Evolutionary conservation across 2,888 invertebrate species (phyloP), one percentile per base, ranked within the genome.

Genomic region (Erebia palarica): DNA sequence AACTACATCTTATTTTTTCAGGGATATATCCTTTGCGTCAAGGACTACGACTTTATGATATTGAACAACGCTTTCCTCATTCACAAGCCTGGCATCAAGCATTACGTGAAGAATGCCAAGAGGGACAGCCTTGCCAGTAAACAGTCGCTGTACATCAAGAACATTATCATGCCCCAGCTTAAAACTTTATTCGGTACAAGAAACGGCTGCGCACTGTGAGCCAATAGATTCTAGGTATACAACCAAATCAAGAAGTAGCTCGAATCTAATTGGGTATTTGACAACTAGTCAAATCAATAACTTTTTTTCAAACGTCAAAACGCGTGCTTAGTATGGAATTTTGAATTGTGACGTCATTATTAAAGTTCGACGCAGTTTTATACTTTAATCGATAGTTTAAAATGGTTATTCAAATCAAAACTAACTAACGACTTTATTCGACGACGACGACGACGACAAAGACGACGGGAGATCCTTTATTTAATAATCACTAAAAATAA

Each of bases 11-110:
- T 44, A 18, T 65, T 16, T 49, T 90, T 90, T 27, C 94, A 98
- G 98, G 98, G 98, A 77, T 98, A 97, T 89, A 95, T 97, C 70
- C 94, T 98, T 75, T 98, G 98, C 89, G 97, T 97, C 44, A 94
- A 97, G 86, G 96, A 98, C 88, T 98, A 98, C 89, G 97, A 98
- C 84, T 98, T 98, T 86, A 96, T 97, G 89, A 98, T 98, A 80
- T 90, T 98, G 83, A 97, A 98, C 92, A 98, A 98, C 89, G 98
- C 97, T n/a, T 98, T 98, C 89, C 94, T 98, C 72, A 97, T 97
- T 66, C 98, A 98, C 90, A 97, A 97, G 79, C 98, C 98, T 0
- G 98, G 98, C 65, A 98, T 98, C 79, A 98, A 98, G 86, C 94
- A 96, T 67, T 96, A 96, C 87, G 96, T 96, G 82, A 96, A 96